Percentiles rank a stretch among this genome's conserved stretches.
phyloP scores from a whole-genome alignment of 2,797 vertebrate genomes.

The Hemibagrus guttatus region DNA sequence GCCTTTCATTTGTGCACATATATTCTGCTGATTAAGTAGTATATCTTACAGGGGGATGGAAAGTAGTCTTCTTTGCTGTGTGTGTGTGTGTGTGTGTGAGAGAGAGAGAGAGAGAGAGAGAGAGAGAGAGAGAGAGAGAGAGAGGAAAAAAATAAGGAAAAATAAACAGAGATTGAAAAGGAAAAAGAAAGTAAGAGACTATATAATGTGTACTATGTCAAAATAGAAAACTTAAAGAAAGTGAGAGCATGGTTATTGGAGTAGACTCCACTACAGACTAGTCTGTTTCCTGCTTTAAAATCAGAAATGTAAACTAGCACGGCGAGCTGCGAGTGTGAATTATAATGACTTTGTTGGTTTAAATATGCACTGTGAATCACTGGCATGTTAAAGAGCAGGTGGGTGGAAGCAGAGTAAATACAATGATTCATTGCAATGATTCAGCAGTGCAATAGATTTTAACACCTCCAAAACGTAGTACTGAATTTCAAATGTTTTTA shows the following conservation, averaged over 20 bases:
- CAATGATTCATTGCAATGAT: conserved; percentile 23
- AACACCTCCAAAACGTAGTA: not conserved
- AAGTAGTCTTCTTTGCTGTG: conserved; percentile 35
- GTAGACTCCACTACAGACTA: too few relatives aligned
- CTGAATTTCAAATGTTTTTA: not conserved
- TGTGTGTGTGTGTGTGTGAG: conserved; percentile 17
- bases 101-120: conserved; percentile 11
- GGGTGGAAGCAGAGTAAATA: conserved; percentile 34
- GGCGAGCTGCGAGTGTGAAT: conserved; percentile 12
- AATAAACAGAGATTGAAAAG: not conserved
- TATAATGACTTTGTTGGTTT: conserved; percentile 26
- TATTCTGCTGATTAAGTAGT: conserved; percentile 71
- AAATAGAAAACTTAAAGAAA: not conserved
- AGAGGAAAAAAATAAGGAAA: not conserved
- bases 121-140: conserved; percentile 7
- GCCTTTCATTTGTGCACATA: conserved; percentile 67
- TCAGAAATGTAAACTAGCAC: conserved; percentile 11
- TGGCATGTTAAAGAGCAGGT: conserved; percentile 41
- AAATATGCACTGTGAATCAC: conserved; percentile 33
- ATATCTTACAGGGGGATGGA: conserved; percentile 59
- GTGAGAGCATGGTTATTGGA: too few relatives aligned
- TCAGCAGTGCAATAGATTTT: conserved; percentile 23
- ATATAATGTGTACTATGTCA: not conserved
- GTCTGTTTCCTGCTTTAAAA: conserved; percentile 15
- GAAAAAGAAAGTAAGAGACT: not conserved